These are phyloP conservation scores for Hemitrygon akajei DNA, from an alignment of 2,797 vertebrate species.

Conservation along the genomic window DNA sequence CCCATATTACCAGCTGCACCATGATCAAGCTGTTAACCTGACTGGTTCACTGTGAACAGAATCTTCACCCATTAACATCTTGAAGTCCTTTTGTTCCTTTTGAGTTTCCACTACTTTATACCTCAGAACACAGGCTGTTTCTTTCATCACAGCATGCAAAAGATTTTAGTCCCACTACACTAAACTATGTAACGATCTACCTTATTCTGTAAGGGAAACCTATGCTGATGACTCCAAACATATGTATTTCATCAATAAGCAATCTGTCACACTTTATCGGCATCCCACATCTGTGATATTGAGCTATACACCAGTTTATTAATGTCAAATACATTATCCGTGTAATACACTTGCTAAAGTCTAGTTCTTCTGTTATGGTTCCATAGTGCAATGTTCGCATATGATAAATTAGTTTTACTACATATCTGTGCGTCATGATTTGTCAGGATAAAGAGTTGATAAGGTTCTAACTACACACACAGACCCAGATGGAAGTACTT, in stretches of 20 bases:
- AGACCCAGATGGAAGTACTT: constrained; percentile 35
- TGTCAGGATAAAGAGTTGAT: constrained; percentile 55
- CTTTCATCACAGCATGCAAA: constrained; percentile 36
- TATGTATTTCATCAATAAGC: constrained; percentile 76
- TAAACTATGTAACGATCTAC: constrained; percentile 52
- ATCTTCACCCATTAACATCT: background rate
- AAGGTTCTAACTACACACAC: constrained; percentile 33
- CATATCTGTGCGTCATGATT: constrained; percentile 70
- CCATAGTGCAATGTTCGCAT: constrained; percentile 42
- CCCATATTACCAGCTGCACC: too few species aligned
- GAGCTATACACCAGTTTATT: constrained; percentile 69
- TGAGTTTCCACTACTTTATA: background rate
- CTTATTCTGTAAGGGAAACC: constrained; percentile 56
- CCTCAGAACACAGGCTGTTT: background rate
- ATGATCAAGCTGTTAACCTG: background rate
- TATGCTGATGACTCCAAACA: constrained; percentile 71
- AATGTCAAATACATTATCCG: constrained; percentile 76
- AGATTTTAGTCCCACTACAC: constrained; percentile 26
- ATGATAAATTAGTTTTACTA: constrained; percentile 71
- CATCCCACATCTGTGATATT: constrained; percentile 60
- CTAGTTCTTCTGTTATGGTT: constrained; percentile 34
- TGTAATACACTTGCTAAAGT: constrained; percentile 69
- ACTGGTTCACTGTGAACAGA: background rate
- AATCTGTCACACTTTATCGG: constrained; percentile 74
- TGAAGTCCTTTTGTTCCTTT: background rate